These are phyloP conservation scores for Neolamprologus tretocephalus DNA, from an alignment of 2,113 vertebrate species.

Conservation along the genomic window DNA sequence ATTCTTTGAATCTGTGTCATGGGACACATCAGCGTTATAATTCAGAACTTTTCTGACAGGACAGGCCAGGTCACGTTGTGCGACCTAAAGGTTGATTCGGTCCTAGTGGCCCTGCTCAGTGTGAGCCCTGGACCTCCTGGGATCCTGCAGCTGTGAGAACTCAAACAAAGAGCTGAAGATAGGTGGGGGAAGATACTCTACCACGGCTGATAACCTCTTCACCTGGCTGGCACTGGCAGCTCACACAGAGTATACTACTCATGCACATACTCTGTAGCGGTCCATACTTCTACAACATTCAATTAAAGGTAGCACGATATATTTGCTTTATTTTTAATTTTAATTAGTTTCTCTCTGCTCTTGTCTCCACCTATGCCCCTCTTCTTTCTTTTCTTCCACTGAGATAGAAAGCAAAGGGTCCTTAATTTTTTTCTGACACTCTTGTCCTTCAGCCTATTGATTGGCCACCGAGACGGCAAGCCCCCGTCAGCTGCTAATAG, in stretches of 20 bases:
- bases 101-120: not conserved
- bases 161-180: constrained; percentile 32
- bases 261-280: not conserved
- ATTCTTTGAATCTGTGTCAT: not conserved
- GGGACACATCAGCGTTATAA: not conserved
- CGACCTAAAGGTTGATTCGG: not conserved
- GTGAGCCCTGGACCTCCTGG: not conserved
- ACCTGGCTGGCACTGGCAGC: not conserved
- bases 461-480: constrained; percentile 56
- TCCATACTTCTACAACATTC: not conserved
- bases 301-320: not conserved
- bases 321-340: not conserved
- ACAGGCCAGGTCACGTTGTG: not conserved
- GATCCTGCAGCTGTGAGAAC: constrained; percentile 60
- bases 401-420: constrained; percentile 47
- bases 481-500: constrained; percentile 65
- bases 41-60: not conserved
- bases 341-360: not conserved
- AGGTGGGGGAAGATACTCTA: not conserved
- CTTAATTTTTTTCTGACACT: constrained; percentile 72
- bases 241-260: not conserved
- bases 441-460: constrained; percentile 77
- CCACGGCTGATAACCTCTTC: constrained; percentile 24
- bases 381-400: not conserved
- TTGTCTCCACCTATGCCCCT: not conserved